Evolutionary conservation across 2,888 invertebrate genomes (phyloP).

Genomic region (Sthenelais limicola): DNA sequence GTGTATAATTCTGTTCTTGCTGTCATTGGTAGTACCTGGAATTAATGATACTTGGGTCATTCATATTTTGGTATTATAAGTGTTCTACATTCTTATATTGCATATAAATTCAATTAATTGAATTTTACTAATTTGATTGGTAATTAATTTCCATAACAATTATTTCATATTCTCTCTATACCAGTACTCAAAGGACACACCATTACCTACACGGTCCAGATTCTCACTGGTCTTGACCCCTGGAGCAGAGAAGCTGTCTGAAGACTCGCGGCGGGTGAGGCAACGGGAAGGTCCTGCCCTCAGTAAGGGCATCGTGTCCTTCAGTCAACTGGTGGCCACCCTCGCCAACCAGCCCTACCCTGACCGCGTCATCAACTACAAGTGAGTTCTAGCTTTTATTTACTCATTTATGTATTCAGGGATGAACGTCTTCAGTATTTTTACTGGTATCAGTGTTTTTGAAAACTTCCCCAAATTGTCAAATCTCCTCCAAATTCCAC

Average conservation of each 20-base stretch:
- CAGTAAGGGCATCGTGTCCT: conserved; percentile 59
- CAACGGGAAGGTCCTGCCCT: conserved; percentile 62
- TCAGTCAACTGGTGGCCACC: conserved; percentile 61
- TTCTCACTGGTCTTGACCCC: conserved; percentile 66
- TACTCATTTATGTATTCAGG: too few species aligned
- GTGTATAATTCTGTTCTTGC: too few species aligned
- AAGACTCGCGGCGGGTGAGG: conserved; percentile 57
- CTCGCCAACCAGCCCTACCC: conserved; percentile 64
- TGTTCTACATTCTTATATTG: too few species aligned
- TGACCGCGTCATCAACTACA: conserved; percentile 66
- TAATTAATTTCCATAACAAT: conserved; percentile 10
- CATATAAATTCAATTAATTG: too few species aligned
- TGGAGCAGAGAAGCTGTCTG: conserved; percentile 63
- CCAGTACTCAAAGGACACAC: conserved; percentile 11
- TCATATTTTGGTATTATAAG: too few species aligned
- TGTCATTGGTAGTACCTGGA: too few species aligned
- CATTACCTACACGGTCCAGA: conserved; percentile 62
- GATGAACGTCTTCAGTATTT: too few species aligned
- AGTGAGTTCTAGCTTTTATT: conserved; percentile 57
- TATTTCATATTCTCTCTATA: background rate
- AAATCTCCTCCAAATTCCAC: too few species aligned
- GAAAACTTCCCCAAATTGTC: too few species aligned
- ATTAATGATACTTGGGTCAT: too few species aligned
- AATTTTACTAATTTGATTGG: too few species aligned
- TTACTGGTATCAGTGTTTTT: too few species aligned